Evolutionary conservation across 2,797 vertebrate genomes (phyloP).

Genomic region (Echiichthys vipera): DNA sequence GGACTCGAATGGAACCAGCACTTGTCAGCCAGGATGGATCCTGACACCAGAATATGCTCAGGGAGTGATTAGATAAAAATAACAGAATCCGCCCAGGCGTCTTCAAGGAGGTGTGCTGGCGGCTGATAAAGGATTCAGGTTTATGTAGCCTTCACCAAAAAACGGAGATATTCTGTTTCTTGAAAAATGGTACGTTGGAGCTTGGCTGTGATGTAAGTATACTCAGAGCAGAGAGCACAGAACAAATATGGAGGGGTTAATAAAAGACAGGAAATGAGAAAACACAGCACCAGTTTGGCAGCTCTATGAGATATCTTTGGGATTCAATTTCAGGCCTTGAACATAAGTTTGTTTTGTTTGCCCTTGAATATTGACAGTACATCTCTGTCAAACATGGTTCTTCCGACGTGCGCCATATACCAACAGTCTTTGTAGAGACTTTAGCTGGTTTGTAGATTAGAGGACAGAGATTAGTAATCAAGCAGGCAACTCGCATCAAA

Average conservation of each 20-base stretch:
- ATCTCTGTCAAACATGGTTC: constrained; percentile 27
- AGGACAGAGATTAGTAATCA: constrained; percentile 32
- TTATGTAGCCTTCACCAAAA: constrained; percentile 78
- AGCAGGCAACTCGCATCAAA: constrained; percentile 34
- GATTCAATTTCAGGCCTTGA: constrained; percentile 57
- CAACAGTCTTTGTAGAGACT: neutral
- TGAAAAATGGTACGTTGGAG: constrained; percentile 59
- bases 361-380: constrained; percentile 55
- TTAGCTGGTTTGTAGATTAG: constrained; percentile 6
- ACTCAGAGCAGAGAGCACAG: constrained; percentile 26
- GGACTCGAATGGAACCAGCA: constrained; percentile 76
- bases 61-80: constrained; percentile 86
- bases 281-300: constrained; percentile 50
- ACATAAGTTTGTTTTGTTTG: constrained; percentile 49
- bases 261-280: constrained; percentile 75
- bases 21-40: constrained; percentile 83
- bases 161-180: constrained; percentile 76
- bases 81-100: constrained; percentile 74
- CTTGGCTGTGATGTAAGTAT: constrained; percentile 55
- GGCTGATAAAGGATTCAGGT: constrained; percentile 86
- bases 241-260: constrained; percentile 62
- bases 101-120: constrained; percentile 74
- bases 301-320: constrained; percentile 34
- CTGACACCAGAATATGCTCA: constrained; percentile 81
- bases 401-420: neutral